These are phyloP conservation scores for Hirundo rustica DNA, from an alignment of 2,797 vertebrate genomes.

Conservation along the genomic window DNA sequence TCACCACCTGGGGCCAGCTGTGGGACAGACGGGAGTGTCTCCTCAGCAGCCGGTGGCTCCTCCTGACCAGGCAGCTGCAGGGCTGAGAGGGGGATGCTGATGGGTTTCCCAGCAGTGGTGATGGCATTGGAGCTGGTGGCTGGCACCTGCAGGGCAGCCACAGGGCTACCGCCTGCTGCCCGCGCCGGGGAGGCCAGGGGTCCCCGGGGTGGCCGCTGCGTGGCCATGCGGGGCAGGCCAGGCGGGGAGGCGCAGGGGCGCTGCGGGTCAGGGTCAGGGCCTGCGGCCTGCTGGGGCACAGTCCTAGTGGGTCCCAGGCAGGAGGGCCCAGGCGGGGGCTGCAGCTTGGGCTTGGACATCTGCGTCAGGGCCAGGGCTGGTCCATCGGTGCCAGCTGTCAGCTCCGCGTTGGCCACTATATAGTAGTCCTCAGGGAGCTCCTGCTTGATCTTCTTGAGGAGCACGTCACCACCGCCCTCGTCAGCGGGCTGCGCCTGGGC, in stretches of 20 bases:
- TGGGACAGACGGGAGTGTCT: constrained; percentile 65
- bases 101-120: constrained; percentile 52
- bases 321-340: constrained; percentile 64
- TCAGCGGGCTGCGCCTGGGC: constrained; percentile 68
- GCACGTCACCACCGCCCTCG: constrained; percentile 66
- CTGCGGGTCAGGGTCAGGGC: constrained; percentile 71
- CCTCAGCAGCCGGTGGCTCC: constrained; percentile 74
- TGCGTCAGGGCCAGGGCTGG: constrained; percentile 77
- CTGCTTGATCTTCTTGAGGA: constrained; percentile 89
- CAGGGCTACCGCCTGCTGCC: constrained; percentile 35
- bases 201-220: constrained; percentile 69
- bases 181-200: constrained; percentile 71
- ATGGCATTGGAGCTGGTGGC: constrained; percentile 77
- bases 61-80: constrained; percentile 81
- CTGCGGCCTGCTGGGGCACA: not conserved
- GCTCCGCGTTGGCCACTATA: constrained; percentile 82
- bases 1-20: constrained; percentile 72
- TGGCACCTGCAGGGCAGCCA: constrained; percentile 72
- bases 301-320: constrained; percentile 68
- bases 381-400: constrained; percentile 73
- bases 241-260: constrained; percentile 71
- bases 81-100: constrained; percentile 79
- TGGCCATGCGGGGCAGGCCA: constrained; percentile 28
- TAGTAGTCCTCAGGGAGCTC: constrained; percentile 86
- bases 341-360: constrained; percentile 79